Base-by-base conservation (phyloP, 2,888 invertebrate species). In the Eupithecia inturbata region DNA sequence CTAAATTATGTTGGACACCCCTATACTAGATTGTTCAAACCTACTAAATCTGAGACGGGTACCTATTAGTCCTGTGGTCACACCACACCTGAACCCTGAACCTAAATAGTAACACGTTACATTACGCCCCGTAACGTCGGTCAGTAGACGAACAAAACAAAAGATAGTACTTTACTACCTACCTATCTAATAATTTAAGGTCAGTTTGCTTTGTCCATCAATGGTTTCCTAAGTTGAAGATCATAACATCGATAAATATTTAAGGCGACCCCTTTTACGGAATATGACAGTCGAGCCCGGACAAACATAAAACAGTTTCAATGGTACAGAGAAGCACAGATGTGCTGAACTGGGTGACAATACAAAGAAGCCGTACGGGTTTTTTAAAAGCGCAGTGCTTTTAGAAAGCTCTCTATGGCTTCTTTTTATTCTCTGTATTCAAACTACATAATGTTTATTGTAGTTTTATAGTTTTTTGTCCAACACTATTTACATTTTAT, bases 261-360 rank as follows among this genome's bases (percentile, higher is more conserved):
- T 78, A 62, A 78, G 69, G 74, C 66, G 74, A 76, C 77, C 77
- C 77, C 76, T 79, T 79, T 79, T 75, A 77, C 60, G 49, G 49
- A 68, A 62, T 70, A 70, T 78, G 78, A 78, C 77, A 76, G 79
- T 66, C 70, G 69, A 49, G 75, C 67, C 70, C 76, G 78, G 74
- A 76, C 77, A 74, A 73, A 73, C 71, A 75, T 67, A 76, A 75
- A 74, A 76, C 74, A 73, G 72, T 74, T 64, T 63, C 16, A 69
- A 72, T 53, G 66, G 69, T 70, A 49, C 63, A 75, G 45, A 31
- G 22, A n/a, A 64, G 64, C 28, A 63, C 63, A 68, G 33, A 41
- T 16, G 49, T 19, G 31, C 12, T 64, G 14, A 45, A 6, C 10
- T 28, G n/a, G 9, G 63, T 33, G 22, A 45, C 49, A 64, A 49